Evolutionary conservation across 2,888 invertebrate species (phyloP), one percentile per base, ranked within the genome.

Genomic region (Aspidiotus rigidus): DNA sequence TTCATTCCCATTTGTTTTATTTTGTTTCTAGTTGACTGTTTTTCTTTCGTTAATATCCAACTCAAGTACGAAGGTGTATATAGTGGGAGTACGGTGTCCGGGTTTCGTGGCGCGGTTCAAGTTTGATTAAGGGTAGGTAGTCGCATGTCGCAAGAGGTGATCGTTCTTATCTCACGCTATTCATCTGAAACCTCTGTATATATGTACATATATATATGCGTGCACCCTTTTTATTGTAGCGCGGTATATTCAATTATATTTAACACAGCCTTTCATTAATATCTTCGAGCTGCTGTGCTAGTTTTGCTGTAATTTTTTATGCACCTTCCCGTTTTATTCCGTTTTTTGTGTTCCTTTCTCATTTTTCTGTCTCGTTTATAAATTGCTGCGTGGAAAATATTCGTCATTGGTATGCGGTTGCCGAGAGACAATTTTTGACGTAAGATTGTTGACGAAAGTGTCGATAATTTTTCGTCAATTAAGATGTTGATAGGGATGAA

Each of bases 141-240:
- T 67, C 67, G 67, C 67, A 67, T 67, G 67, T 67, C 67, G 67
- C 67, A 49, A 59, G 53, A 59, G 67, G 44, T 67, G 67, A 67
- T 67, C 67, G 67, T 59, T 67, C 67, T 67, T 67, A 67, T 67
- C 67, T 67, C 67, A 67, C 67, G 67, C 67, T 60, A 67, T 67
- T n/a, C 67, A 67, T 67, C 67, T 67, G 67, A 67, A 60, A 67
- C 67, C 57, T 59, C 28, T 28, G 28, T 28, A 28, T 28, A 5
- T 28, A 28, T 28, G 28, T 28, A 28, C 5, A 5, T 28, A 28
- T 28, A 28, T 28, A 59, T 44, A 67, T 60, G 59, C 67, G 67
- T 67, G 59, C 67, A 60, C 67, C 67, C 67, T 67, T 60, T 28
- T 28, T 28, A 39, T 60, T 57, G 67, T 67, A 67, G 67, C 60